Evolutionary conservation across 2,888 invertebrate genomes (phyloP).

Genomic region (Chymomyza amoena): DNA sequence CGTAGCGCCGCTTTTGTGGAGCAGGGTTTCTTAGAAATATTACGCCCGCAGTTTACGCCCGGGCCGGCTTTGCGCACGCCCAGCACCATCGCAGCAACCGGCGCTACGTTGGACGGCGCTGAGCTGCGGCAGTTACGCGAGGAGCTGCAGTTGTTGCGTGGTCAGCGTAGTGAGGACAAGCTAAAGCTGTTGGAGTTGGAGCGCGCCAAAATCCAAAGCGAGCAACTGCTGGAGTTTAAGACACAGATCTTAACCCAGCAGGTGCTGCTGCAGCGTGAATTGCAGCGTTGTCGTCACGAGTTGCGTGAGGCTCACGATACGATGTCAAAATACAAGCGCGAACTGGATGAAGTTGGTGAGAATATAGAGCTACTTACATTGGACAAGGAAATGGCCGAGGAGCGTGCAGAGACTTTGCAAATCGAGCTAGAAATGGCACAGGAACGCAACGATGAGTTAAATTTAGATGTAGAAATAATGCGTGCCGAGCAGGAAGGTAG

Average conservation of each 20-base stretch:
- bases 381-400: slow-evolving; percentile 99
- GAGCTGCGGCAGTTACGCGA: slow-evolving; percentile 80
- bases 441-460: slow-evolving; percentile 94
- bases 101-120: slow-evolving; percentile 34
- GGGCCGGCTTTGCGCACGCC: slow-evolving; percentile 88
- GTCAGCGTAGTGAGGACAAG: slow-evolving; percentile 93
- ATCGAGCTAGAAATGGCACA: slow-evolving; percentile 92
- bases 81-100: slow-evolving; percentile 23
- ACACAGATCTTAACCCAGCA: slow-evolving; percentile 94
- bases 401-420: slow-evolving; percentile 89
- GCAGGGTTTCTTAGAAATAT: slow-evolving; percentile 93
- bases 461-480: slow-evolving; percentile 90
- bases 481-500: slow-evolving; percentile 86
- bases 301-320: slow-evolving; percentile 92
- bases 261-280: slow-evolving; percentile 90
- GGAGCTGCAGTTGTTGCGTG: slow-evolving; percentile 92
- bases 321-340: slow-evolving; percentile 90
- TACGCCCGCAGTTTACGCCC: slow-evolving; percentile 92
- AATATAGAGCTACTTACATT: slow-evolving; percentile 97
- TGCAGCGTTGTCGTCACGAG: slow-evolving; percentile 91
- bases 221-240: slow-evolving; percentile 96
- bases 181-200: slow-evolving; percentile 94
- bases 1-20: slow-evolving; percentile 90
- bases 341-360: slow-evolving; percentile 94
- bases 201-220: slow-evolving; percentile 91